Conservation (phyloP, 2,888 invertebrate species). For the Nudaria mundana region DNA sequence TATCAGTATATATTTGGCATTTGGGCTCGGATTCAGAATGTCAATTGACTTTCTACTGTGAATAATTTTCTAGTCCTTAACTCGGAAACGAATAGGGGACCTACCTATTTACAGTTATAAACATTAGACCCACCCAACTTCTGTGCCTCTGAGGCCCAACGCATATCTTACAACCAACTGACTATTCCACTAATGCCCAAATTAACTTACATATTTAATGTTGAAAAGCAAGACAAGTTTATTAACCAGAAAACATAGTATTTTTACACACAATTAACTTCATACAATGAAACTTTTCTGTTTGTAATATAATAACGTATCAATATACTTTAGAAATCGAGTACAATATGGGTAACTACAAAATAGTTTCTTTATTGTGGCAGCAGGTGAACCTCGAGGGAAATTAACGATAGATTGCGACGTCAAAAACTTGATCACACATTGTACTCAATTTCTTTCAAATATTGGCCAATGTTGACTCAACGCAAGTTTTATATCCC, state of each 20-base stretch:
- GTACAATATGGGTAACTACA: conserved; percentile 58
- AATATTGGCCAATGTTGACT: conserved; percentile 46
- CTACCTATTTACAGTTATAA: no score
- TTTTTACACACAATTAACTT: conserved; percentile 18
- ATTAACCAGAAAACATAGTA: conserved; percentile 10
- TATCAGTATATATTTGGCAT: no score
- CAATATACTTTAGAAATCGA: conserved; percentile 36
- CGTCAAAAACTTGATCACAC: conserved; percentile 74
- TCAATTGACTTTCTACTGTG: no score
- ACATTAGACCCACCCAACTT: no score
- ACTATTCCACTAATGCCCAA: no score
- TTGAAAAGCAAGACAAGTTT: no score
- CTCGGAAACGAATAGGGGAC: no score
- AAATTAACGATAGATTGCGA: conserved; percentile 75
- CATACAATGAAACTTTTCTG: conserved; percentile 27
- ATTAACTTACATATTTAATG: no score
- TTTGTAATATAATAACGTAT: conserved; percentile 38
- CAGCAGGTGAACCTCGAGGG: conserved; percentile 67
- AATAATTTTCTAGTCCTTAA: no score
- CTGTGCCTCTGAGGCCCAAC: no score
- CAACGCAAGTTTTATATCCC: conserved; percentile 52
- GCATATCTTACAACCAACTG: no score
- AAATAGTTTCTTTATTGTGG: conserved; percentile 73
- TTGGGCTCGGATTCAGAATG: no score
- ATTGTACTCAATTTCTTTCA: conserved; percentile 62